Percentiles rank a stretch among this genome's conserved stretches.
phyloP scores from a whole-genome alignment of 2,113 vertebrate genomes.

The Lota lota region DNA sequence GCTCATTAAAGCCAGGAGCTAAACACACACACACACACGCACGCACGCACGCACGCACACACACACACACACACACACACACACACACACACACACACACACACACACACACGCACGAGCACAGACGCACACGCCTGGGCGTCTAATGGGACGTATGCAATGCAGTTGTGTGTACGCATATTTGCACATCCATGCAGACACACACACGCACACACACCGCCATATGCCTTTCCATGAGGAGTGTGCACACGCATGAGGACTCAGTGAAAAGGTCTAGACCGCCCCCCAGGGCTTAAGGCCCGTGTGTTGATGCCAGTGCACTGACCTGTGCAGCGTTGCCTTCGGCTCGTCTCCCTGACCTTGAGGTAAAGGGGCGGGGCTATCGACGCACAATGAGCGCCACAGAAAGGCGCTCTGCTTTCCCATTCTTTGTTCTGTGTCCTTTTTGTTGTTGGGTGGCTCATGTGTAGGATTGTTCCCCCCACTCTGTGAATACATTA shows the following conservation, averaged over 20 bases:
- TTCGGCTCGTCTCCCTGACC: constrained; percentile 49
- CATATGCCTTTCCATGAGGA: too few relatives aligned
- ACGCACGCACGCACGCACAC: constrained; percentile 19
- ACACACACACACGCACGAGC: constrained; percentile 21
- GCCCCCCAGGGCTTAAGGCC: constrained; percentile 33
- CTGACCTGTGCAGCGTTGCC: constrained; percentile 59
- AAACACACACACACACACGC: constrained; percentile 8
- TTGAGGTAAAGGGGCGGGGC: constrained; percentile 41
- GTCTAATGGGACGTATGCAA: constrained; percentile 31
- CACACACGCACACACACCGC: constrained; percentile 7
- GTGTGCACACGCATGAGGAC: constrained; percentile 12
- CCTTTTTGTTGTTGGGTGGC: constrained; percentile 31
- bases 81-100: constrained; percentile 15
- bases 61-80: constrained; percentile 14
- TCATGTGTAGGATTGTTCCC: neutral
- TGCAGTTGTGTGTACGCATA: constrained; percentile 14
- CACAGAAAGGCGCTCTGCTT: constrained; percentile 26
- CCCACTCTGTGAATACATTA: constrained; percentile 11
- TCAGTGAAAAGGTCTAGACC: constrained; percentile 59
- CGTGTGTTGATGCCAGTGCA: constrained; percentile 62
- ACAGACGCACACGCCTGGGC: constrained; percentile 33
- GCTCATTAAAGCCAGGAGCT: constrained; percentile 10
- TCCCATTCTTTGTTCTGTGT: constrained; percentile 17
- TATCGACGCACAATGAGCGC: constrained; percentile 31
- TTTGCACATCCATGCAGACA: constrained; percentile 34